Base-by-base conservation (phyloP, 2,888 invertebrate genomes). In the Polyploca ridens region DNA sequence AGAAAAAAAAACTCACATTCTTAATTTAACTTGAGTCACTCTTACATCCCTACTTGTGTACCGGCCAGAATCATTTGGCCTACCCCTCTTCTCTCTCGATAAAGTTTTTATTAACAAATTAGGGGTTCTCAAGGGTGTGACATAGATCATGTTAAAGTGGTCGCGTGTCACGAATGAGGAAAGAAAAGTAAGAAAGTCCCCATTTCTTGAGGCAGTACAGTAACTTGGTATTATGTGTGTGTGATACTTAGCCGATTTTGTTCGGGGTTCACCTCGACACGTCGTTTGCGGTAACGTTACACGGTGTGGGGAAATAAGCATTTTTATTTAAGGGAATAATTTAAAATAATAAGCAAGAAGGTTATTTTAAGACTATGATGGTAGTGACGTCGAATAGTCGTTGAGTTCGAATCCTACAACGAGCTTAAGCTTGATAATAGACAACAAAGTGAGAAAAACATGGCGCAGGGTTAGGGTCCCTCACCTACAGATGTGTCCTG, bases 21-120 rank as follows among this genome's bases (percentile, higher is more conserved):
- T 94, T 94, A 94, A 94, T 94, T 93, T 93, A 94, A 93, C 93
- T 93, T 93, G 92, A 93, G 92, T 91, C 92, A 90, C 90, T 92
- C 89, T 90, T 90, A 90, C 91, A 89, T 90, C 91, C 90, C 90
- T 85, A 88, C 88, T 90, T 84, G 83, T 85, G 77, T 72, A 63
- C 49, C 74, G 54, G 73, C 92, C 83, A 79, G 63, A 66, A 62
- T 73, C 70, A 46, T 65, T 71, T 69, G 83, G 76, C 61, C 84
- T 66, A 63, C 82, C 64, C 65, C 68, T 62, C 71, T 68, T 59
- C 66, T n/a, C 46, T 46, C n/a, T 46, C 46, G 5, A 5, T 2
- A 46, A n/a, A n/a, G 62, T 68, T n/a, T 63, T 3, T 1, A 19
- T 35, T 59, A 38, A 68, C 58, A 35, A 58, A 71, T 54, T 19